Evolutionary conservation across 2,888 invertebrate genomes (phyloP), one percentile per base, ranked within the genome.

Genomic region (Abscondita cerata): DNA sequence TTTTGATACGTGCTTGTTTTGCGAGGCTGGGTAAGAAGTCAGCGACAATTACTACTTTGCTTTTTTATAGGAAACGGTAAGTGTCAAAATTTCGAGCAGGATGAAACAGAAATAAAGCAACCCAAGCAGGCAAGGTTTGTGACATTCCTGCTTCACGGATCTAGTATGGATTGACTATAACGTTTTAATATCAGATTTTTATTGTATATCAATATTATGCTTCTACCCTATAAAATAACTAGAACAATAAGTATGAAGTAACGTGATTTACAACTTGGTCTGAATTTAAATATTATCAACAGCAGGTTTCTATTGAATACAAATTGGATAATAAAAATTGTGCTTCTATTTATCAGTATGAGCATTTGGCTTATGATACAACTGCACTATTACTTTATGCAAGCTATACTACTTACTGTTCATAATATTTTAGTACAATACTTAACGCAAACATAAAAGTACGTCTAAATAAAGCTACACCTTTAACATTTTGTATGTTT

Each of bases 291-390:
- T 47, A 56, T 57, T n/a, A n/a, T n/a, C n/a, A n/a, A n/a, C 52
- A 57, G 54, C 31, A 50, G 52, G 33, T 52, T 34, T 46, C 50
- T 56, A 38, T 57, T 53, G 47, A 57, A 50, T 57, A 62, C 52
- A 62, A 62, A 52, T 62, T 47, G 48, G 41, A 56, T 56, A 56
- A 44, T 58, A 48, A 46, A 18, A 46, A 58, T 25, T 52, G 59
- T 57, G 52, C 52, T 41, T 34, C 53, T 53, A 57, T 40, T 33
- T 20, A 60, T 58, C 57, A 57, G 62, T 62, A 57, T 47, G 52
- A 57, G 52, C 56, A 50, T 57, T 62, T 61, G 56, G 55, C 47
- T 53, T 62, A 57, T 57, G 52, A 62, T 58, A 57, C 62, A 62
- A 48, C 52, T 62, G 62, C 52, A 54, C 53, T 53, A 58, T 13